phyloP scores from a whole-genome alignment of 2,797 vertebrate species.

The Phalanger gymnotis region DNA sequence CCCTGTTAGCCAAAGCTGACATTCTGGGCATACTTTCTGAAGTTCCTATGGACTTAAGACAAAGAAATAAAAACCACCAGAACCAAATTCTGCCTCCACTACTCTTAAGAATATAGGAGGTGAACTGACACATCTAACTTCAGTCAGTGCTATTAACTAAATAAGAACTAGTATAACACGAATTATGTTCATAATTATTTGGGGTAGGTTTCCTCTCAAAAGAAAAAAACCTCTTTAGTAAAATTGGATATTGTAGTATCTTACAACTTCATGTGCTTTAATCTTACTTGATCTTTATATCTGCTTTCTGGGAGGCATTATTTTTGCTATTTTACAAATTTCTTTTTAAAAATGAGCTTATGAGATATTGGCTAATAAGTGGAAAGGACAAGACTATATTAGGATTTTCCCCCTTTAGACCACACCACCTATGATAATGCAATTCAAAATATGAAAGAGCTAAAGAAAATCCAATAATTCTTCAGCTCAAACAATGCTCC shows the following conservation, averaged over 20 bases:
- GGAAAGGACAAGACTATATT: neutral
- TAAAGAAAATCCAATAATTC: neutral
- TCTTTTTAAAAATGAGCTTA: conserved; percentile 16
- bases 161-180: neutral
- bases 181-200: neutral
- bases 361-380: neutral
- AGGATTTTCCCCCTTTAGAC: too few species aligned
- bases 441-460: conserved; percentile 8
- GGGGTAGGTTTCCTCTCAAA: neutral
- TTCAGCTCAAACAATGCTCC: neutral
- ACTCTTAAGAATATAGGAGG: neutral
- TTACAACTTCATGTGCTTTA: conserved; percentile 21
- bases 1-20: too few species aligned
- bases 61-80: conserved; percentile 35
- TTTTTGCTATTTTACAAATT: neutral
- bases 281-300: neutral
- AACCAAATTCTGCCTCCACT: conserved; percentile 2
- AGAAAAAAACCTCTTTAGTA: conserved; percentile 12
- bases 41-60: conserved; percentile 2
- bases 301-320: neutral
- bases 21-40: too few species aligned
- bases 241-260: conserved; percentile 3
- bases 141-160: conserved; percentile 13
- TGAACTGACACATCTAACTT: conserved; percentile 5
- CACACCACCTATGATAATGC: neutral